Evolutionary conservation across 64 coral and sea anemone species (phyloP).

Genomic region (Orbicella faveolata): DNA sequence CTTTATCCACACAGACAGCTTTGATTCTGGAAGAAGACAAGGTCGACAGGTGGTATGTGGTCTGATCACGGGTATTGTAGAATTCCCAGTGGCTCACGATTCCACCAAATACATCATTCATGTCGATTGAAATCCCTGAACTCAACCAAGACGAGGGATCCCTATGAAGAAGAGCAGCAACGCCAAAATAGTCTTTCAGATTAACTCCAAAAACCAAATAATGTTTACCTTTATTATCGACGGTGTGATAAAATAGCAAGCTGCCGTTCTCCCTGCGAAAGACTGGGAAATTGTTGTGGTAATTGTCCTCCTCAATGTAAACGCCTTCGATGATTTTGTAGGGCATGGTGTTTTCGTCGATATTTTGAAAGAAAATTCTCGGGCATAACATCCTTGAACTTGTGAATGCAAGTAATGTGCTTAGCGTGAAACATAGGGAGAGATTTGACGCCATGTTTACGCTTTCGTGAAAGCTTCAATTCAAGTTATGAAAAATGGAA

Average conservation of each 20-base stretch:
- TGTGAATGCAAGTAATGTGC: background rate
- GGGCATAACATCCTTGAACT: slow-evolving; percentile 49
- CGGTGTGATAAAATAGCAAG: slow-evolving; percentile 41
- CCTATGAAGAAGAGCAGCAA: slow-evolving; percentile 9
- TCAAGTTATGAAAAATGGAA: no score
- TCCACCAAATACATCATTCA: slow-evolving; percentile 52
- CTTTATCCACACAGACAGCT: slow-evolving; percentile 79
- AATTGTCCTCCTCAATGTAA: slow-evolving; percentile 59
- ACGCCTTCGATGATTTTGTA: slow-evolving; percentile 85
- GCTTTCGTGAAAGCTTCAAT: no score
- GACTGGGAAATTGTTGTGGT: slow-evolving; percentile 68
- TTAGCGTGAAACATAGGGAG: background rate
- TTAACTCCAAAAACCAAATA: slow-evolving; percentile 54
- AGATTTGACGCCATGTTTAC: background rate
- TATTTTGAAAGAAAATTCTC: slow-evolving; percentile 79
- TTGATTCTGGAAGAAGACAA: slow-evolving; percentile 10
- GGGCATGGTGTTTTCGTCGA: slow-evolving; percentile 52
- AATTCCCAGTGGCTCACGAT: slow-evolving; percentile 38
- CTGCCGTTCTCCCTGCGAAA: slow-evolving; percentile 56
- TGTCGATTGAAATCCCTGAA: slow-evolving; percentile 37
- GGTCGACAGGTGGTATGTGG: background rate
- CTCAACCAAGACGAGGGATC: slow-evolving; percentile 45
- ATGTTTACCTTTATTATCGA: background rate
- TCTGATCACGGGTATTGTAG: background rate
- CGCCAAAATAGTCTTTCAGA: slow-evolving; percentile 51